These are phyloP conservation scores for Coregonus clupeaformis DNA, from an alignment of 2,113 vertebrate genomes.

Conservation along the genomic window DNA sequence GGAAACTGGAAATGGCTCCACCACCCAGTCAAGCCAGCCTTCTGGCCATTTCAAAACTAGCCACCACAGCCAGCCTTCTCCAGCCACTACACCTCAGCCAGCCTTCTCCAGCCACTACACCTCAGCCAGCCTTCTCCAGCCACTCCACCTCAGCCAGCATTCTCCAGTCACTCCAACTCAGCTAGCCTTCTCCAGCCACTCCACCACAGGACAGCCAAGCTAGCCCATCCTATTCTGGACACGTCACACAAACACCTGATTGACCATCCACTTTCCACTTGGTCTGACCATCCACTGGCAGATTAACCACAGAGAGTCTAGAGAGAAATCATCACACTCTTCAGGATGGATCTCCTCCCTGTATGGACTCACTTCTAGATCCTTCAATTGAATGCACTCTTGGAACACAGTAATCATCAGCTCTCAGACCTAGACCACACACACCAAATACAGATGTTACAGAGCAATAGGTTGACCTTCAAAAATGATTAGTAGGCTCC, in stretches of 20 bases:
- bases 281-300: neutral
- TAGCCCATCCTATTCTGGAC: neutral
- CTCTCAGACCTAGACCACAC: neutral
- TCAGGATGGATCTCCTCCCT: neutral
- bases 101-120: too few relatives aligned
- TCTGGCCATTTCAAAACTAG: too few relatives aligned
- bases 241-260: neutral
- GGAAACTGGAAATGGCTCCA: conserved; percentile 33
- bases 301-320: neutral
- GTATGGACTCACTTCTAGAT: too few relatives aligned
- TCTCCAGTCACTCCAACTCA: neutral
- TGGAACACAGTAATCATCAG: neutral
- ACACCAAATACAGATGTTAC: neutral
- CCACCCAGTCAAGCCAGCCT: neutral
- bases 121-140: too few relatives aligned
- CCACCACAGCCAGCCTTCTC: too few relatives aligned
- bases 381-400: neutral
- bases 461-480: too few relatives aligned
- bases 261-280: too few relatives aligned
- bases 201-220: neutral
- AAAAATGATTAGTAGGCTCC: too few relatives aligned
- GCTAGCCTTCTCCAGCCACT: neutral
- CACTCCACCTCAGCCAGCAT: too few relatives aligned
- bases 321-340: neutral
- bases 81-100: too few relatives aligned